These are phyloP conservation scores for Lomographa bimaculata DNA, from an alignment of 2,888 invertebrate species.

Conservation along the genomic window DNA sequence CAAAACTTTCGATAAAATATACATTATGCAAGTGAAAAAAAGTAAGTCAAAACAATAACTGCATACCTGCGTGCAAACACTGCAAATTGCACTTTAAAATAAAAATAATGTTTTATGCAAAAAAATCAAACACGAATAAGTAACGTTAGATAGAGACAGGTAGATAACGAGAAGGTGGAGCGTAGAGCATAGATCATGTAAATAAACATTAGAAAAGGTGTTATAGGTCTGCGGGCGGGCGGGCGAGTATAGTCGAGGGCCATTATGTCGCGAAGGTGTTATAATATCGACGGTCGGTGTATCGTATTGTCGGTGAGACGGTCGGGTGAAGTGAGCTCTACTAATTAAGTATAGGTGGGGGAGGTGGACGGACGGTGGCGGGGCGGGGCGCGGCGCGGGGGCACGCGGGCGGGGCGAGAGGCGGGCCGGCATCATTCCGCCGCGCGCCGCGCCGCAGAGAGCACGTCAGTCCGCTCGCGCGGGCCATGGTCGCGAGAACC, in stretches of 20 bases:
- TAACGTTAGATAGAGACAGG: constrained; percentile 69
- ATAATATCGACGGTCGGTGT: constrained; percentile 32
- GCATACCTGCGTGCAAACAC: too few relatives aligned
- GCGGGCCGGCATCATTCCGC: constrained; percentile 73
- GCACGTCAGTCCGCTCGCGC: constrained; percentile 78
- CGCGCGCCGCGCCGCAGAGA: constrained; percentile 74
- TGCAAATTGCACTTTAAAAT: too few relatives aligned
- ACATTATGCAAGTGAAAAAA: too few relatives aligned
- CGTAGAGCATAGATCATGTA: constrained; percentile 50
- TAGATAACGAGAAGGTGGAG: constrained; percentile 67
- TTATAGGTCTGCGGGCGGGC: constrained; percentile 2
- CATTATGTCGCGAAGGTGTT: constrained; percentile 41
- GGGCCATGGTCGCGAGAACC: constrained; percentile 93
- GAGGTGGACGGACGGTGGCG: constrained; percentile 38
- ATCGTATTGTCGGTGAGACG: constrained; percentile 31
- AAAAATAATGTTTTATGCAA: too few relatives aligned
- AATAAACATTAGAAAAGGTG: constrained; percentile 50
- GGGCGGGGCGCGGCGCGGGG: constrained; percentile 40
- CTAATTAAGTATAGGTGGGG: constrained; percentile 76
- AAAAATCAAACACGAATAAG: too few relatives aligned
- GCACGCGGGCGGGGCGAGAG: constrained; percentile 46
- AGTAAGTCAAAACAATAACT: constrained; percentile 13
- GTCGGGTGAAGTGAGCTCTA: constrained; percentile 52
- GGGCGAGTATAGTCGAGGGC: constrained; percentile 25
- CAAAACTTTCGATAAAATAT: too few relatives aligned